Conservation (phyloP, 2,888 invertebrate genomes). For the Orthonevra nobilis region DNA sequence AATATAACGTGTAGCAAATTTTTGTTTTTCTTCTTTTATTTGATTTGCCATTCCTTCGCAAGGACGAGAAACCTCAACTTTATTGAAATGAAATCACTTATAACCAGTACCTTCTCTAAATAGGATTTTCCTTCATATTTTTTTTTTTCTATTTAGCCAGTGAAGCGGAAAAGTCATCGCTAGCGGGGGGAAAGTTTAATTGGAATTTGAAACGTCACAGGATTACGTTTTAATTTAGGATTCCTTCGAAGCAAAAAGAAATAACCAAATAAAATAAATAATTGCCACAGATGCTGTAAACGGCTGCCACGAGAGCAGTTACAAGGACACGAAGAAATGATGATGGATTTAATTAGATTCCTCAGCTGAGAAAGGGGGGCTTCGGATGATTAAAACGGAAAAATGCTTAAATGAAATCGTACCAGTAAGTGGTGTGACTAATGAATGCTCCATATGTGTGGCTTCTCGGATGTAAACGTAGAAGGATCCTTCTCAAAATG, state of each 20-base stretch:
- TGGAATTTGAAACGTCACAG: slow-evolving; percentile 57
- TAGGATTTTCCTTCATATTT: too few species aligned
- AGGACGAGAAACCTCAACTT: not conserved
- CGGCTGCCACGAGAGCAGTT: slow-evolving; percentile 1
- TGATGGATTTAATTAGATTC: slow-evolving; percentile 34
- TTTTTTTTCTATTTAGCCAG: too few species aligned
- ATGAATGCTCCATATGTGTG: not conserved
- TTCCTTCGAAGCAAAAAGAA: too few species aligned
- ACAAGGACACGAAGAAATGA: not conserved
- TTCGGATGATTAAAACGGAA: not conserved
- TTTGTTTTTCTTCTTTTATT: not conserved
- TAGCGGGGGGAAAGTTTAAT: slow-evolving; percentile 41
- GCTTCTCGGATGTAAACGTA: slow-evolving; percentile 5
- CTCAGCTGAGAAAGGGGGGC: not conserved
- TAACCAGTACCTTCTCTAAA: not conserved
- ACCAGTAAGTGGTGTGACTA: slow-evolving; percentile 4
- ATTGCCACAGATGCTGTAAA: slow-evolving; percentile 35
- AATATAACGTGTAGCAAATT: too few species aligned
- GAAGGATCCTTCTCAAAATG: not conserved
- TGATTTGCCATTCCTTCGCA: not conserved
- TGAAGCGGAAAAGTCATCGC: not conserved
- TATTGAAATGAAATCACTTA: slow-evolving; percentile 6
- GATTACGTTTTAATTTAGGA: slow-evolving; percentile 50
- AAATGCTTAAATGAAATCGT: slow-evolving; percentile 3
- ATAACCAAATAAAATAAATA: too few species aligned